These are phyloP conservation scores for Albula glossodonta DNA, from an alignment of 2,113 vertebrate species.

Conservation along the genomic window DNA sequence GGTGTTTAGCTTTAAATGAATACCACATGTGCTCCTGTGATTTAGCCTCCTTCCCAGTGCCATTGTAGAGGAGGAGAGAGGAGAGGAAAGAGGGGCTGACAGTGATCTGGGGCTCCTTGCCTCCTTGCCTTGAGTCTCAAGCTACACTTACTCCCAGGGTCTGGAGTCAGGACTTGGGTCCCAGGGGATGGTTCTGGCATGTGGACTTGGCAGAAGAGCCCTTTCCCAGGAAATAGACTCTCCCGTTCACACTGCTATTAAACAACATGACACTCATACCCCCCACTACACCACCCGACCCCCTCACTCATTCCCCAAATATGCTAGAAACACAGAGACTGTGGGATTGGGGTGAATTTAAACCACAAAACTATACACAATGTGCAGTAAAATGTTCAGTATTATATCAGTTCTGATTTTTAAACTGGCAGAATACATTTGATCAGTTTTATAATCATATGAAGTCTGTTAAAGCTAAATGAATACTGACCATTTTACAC, in stretches of 20 bases:
- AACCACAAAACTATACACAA: background rate
- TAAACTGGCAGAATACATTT: no score
- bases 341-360: background rate
- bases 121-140: constrained; percentile 51
- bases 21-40: constrained; percentile 67
- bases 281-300: constrained; percentile 15
- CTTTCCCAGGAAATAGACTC: constrained; percentile 90
- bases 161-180: constrained; percentile 72
- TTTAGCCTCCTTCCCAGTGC: constrained; percentile 65
- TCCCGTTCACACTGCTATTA: constrained; percentile 68
- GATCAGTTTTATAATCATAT: no score
- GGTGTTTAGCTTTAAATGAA: constrained; percentile 60
- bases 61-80: constrained; percentile 20
- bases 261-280: constrained; percentile 73
- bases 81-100: constrained; percentile 45
- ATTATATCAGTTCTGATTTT: no score
- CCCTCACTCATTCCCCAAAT: background rate
- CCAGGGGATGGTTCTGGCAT: constrained; percentile 77
- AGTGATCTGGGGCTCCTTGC: constrained; percentile 44
- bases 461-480: no score
- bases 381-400: background rate
- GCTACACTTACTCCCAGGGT: constrained; percentile 69
- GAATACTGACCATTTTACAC: no score
- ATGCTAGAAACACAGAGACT: constrained; percentile 8
- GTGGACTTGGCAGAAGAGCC: constrained; percentile 79